Percentiles rank a stretch among this genome's conserved stretches.
These are phyloP conservation scores for Horisme vitalbata DNA, from an alignment of 2,888 invertebrate species.

Conservation along the genomic window DNA sequence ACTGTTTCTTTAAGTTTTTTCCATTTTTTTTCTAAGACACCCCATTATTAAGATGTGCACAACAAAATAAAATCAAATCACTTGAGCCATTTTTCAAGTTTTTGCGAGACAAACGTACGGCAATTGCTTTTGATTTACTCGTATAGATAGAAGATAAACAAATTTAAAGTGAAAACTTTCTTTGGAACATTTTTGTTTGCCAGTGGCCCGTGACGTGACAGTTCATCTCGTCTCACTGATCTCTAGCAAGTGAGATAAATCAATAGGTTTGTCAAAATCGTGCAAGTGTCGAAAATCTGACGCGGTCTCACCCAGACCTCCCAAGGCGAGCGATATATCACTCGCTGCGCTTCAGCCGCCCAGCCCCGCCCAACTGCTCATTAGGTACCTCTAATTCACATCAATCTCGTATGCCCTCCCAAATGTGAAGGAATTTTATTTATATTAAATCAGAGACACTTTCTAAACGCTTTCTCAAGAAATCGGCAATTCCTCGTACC, in stretches of 20 bases:
- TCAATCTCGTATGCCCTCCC: conserved; percentile 62
- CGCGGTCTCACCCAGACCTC: conserved; percentile 67
- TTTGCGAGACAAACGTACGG: too few relatives aligned
- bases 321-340: conserved; percentile 78
- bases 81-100: too few relatives aligned
- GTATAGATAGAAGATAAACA: too few relatives aligned
- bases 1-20: too few relatives aligned
- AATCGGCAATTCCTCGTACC: neutral
- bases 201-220: conserved; percentile 41
- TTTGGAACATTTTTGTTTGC: neutral
- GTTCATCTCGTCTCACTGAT: conserved; percentile 54
- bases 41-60: too few relatives aligned
- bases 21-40: too few relatives aligned
- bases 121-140: too few relatives aligned
- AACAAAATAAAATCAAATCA: too few relatives aligned
- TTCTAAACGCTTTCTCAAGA: neutral
- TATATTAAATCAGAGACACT: conserved; percentile 17
- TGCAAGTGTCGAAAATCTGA: conserved; percentile 79
- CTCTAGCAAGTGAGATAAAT: conserved; percentile 67
- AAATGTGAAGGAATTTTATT: conserved; percentile 41
- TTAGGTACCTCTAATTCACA: conserved; percentile 74
- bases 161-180: too few relatives aligned
- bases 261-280: conserved; percentile 77
- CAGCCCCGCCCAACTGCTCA: conserved; percentile 71
- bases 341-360: conserved; percentile 60